phyloP scores from a whole-genome alignment of 2,113 vertebrate species.

The Nycticryphes semicollaris region DNA sequence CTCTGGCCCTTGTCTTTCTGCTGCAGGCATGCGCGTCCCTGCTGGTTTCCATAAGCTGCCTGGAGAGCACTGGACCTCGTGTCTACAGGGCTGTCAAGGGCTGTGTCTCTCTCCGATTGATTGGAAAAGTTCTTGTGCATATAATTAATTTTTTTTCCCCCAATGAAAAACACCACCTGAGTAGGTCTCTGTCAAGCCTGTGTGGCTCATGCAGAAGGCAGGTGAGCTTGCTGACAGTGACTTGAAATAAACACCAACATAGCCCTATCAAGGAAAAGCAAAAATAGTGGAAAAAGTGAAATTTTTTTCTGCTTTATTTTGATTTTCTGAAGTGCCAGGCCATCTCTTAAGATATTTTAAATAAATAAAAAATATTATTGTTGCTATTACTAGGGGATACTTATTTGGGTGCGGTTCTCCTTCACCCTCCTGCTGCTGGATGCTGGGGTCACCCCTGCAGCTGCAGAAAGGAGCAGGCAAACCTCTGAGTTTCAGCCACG shows the following conservation, averaged over 20 bases:
- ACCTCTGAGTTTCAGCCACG: accelerated
- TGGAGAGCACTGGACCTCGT: neutral
- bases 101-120: constrained; percentile 24
- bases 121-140: constrained; percentile 50
- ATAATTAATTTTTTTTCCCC: neutral
- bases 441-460: neutral
- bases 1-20: neutral
- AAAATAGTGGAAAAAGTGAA: neutral
- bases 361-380: neutral
- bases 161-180: constrained; percentile 42
- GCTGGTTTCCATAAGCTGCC: neutral
- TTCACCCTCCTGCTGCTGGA: accelerated
- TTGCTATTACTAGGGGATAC: neutral
- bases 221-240: neutral
- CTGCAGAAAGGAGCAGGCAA: neutral
- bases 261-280: neutral
- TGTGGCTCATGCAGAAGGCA: accelerated
- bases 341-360: neutral
- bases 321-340: neutral
- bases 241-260: neutral
- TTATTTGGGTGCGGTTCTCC: neutral
- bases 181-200: neutral
- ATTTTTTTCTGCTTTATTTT: neutral
- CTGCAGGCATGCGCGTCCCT: neutral
- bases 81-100: constrained; percentile 40